Evolutionary conservation across 2,888 invertebrate species (phyloP).

Genomic region (Chorisops tibialis): DNA sequence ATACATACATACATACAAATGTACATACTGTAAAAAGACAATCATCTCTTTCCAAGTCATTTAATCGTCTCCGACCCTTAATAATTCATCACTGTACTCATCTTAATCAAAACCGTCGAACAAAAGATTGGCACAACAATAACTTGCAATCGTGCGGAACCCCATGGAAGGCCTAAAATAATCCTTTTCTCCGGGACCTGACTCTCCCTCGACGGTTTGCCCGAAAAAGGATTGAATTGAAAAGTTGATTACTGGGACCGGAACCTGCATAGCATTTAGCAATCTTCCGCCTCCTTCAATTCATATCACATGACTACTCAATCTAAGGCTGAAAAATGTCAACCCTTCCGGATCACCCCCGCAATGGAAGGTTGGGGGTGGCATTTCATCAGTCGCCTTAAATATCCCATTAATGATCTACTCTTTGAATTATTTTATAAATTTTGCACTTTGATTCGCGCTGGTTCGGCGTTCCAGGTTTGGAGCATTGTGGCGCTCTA

Average conservation of each 20-base stretch:
- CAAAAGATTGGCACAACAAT: slow-evolving; percentile 31
- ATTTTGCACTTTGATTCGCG: too few species aligned
- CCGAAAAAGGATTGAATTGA: slow-evolving; percentile 27
- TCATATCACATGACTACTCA: slow-evolving; percentile 17
- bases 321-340: slow-evolving; percentile 23
- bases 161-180: slow-evolving; percentile 30
- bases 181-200: slow-evolving; percentile 13
- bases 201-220: not conserved
- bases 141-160: slow-evolving; percentile 28
- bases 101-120: slow-evolving; percentile 29
- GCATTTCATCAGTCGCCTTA: not conserved
- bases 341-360: slow-evolving; percentile 10
- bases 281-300: slow-evolving; percentile 20
- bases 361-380: not conserved
- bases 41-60: slow-evolving; percentile 29
- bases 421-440: too few species aligned
- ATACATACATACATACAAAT: too few species aligned
- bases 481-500: too few species aligned
- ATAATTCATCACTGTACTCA: slow-evolving; percentile 30
- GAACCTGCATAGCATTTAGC: slow-evolving; percentile 3
- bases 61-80: slow-evolving; percentile 29
- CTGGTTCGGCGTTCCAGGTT: too few species aligned
- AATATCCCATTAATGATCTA: too few species aligned
- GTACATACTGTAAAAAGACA: too few species aligned
- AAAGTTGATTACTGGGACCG: slow-evolving; percentile 17